These are phyloP conservation scores for Phenacoccus solenopsis DNA, from an alignment of 1,140 invertebrate genomes.

Conservation along the genomic window DNA sequence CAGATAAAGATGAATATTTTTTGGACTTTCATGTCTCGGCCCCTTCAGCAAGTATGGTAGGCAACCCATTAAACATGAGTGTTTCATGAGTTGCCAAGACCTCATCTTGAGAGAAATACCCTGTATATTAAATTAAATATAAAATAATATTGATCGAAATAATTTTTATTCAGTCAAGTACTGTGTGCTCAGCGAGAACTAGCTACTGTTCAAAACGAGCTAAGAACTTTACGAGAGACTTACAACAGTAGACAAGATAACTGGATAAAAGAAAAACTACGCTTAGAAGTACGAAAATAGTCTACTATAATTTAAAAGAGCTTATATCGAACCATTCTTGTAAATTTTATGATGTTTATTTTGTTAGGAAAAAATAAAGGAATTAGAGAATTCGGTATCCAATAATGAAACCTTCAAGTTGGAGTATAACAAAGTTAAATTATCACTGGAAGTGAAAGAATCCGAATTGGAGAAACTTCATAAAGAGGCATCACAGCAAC, in stretches of 20 bases:
- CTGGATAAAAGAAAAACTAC: conserved; percentile 61
- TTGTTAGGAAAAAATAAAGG: conserved; percentile 48
- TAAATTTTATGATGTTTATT: too few relatives aligned
- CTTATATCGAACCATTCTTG: too few relatives aligned
- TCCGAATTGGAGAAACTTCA: conserved; percentile 58
- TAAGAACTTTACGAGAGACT: conserved; percentile 52
- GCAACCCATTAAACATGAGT: too few relatives aligned
- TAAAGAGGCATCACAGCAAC: conserved; percentile 54
- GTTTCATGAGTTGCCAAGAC: too few relatives aligned
- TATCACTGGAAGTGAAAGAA: conserved; percentile 56
- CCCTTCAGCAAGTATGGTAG: too few relatives aligned
- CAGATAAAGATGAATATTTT: too few relatives aligned
- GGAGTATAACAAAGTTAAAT: conserved; percentile 51
- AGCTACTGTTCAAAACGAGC: conserved; percentile 45
- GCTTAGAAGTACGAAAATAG: conserved; percentile 44
- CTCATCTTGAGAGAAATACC: too few relatives aligned
- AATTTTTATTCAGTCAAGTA: conserved; percentile 35
- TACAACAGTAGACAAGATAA: conserved; percentile 50
- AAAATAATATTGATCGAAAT: background rate
- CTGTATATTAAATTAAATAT: background rate
- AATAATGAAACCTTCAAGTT: conserved; percentile 37
- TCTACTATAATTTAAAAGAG: too few relatives aligned
- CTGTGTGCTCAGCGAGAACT: conserved; percentile 41
- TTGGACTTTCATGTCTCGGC: too few relatives aligned
- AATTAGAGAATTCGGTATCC: conserved; percentile 43